Percentiles rank a stretch among this genome's conserved stretches.
Conservation (phyloP, 2,113 vertebrate genomes). For the Myiopsitta monachus region DNA sequence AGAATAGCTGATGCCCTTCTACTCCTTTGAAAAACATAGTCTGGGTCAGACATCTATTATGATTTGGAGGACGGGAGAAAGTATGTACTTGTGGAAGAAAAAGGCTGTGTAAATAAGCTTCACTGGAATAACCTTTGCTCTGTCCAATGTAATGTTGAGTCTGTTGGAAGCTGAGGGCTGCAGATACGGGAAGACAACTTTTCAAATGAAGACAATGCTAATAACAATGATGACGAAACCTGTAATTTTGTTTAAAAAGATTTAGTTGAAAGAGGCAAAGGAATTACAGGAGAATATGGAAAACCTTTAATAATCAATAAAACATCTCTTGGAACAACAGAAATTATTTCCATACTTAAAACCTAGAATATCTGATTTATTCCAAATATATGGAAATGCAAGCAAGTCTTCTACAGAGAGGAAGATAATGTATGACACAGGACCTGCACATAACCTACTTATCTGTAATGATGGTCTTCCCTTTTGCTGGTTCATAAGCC, state of each 20-base stretch:
- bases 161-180: background rate
- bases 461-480: background rate
- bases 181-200: background rate
- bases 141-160: background rate
- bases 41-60: background rate
- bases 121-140: slow-evolving; percentile 1
- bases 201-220: background rate
- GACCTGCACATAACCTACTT: background rate
- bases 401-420: background rate
- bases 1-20: background rate
- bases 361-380: background rate
- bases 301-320: background rate
- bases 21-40: background rate
- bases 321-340: background rate
- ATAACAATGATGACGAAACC: background rate
- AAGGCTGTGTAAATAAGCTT: background rate
- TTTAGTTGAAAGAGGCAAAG: background rate
- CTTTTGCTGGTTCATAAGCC: background rate
- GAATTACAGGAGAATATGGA: background rate
- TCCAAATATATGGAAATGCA: background rate
- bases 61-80: background rate
- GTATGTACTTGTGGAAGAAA: background rate
- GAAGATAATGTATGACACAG: background rate
- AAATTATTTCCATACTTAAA: background rate
- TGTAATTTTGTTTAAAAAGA: background rate